These are phyloP conservation scores for Channallabes apus DNA, from an alignment of 2,797 vertebrate species.

Conservation along the genomic window DNA sequence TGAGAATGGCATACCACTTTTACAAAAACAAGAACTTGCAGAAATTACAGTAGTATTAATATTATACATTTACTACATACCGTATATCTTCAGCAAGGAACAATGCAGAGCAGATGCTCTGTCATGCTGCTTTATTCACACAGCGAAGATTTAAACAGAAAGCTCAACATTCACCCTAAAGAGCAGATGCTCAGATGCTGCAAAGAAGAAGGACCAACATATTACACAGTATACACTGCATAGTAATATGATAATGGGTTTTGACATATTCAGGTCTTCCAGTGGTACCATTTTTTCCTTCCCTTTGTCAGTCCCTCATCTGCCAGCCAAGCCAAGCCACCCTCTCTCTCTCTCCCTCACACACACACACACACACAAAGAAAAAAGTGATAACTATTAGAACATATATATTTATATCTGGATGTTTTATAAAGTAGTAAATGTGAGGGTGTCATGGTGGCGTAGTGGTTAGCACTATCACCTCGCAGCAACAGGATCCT, in stretches of 20 bases:
- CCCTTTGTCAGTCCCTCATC: not conserved
- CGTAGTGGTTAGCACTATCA: too few species aligned
- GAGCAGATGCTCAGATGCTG: not conserved
- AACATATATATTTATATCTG: too few species aligned
- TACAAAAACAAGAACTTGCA: not conserved
- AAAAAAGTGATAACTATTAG: too few species aligned
- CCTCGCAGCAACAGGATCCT: too few species aligned
- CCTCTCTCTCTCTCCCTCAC: too few species aligned
- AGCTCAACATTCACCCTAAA: not conserved
- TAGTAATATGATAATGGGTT: not conserved
- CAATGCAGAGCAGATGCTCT: not conserved
- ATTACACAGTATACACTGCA: not conserved
- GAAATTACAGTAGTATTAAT: not conserved
- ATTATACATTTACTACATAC: not conserved
- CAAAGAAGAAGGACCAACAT: not conserved
- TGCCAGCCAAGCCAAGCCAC: not conserved
- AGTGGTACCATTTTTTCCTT: not conserved
- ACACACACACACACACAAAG: too few species aligned
- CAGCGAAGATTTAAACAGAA: not conserved
- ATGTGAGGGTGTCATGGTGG: too few species aligned
- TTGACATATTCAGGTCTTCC: slow-evolving; percentile 16
- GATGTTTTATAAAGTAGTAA: too few species aligned
- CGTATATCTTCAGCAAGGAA: not conserved
- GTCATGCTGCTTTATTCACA: not conserved
- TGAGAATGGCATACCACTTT: not conserved